Evolutionary conservation across 2,888 invertebrate species (phyloP).

Genomic region (Lissonota sp.): DNA sequence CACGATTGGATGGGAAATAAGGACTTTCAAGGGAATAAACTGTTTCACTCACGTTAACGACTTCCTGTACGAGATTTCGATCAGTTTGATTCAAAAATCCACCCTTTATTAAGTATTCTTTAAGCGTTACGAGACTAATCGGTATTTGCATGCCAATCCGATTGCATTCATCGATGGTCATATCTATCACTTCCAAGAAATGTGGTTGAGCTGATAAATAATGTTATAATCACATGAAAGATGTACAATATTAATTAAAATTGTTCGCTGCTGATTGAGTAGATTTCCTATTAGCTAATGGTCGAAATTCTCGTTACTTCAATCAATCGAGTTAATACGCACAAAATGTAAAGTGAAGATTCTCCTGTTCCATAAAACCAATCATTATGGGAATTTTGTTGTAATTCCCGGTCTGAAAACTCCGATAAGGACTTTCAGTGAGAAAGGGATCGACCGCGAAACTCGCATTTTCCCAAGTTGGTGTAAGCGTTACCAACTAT

Average conservation of each 20-base stretch:
- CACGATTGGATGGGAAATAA: constrained; percentile 3
- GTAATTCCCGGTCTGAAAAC: too few relatives aligned
- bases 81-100: too few relatives aligned
- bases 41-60: not conserved
- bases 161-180: not conserved
- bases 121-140: not conserved
- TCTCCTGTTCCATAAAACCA: too few relatives aligned
- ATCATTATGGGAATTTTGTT: too few relatives aligned
- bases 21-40: not conserved
- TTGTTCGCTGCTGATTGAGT: too few relatives aligned
- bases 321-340: not conserved
- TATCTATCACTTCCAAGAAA: not conserved
- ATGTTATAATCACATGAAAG: too few relatives aligned
- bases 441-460: constrained; percentile 83
- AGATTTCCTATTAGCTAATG: too few relatives aligned
- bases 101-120: not conserved
- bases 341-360: not conserved
- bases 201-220: not conserved
- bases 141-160: not conserved
- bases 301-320: too few relatives aligned
- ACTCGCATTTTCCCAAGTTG: constrained; percentile 84
- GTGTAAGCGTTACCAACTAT: constrained; percentile 82
- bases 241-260: too few relatives aligned
- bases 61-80: not conserved
- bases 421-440: too few relatives aligned